Conservation (phyloP, 1,140 invertebrate genomes). For the Olivierus martensii region DNA sequence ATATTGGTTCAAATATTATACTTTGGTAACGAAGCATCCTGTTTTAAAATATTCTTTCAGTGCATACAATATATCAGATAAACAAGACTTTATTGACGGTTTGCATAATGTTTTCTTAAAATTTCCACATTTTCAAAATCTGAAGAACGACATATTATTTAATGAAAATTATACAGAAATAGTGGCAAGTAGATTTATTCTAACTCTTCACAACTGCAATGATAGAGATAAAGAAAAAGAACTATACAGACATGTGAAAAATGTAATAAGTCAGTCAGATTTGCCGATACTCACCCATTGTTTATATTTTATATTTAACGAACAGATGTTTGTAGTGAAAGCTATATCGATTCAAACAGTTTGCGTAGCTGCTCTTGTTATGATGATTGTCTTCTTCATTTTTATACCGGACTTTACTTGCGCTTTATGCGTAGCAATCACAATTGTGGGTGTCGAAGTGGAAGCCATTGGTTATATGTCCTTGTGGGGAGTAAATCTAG, state of each 20-base stretch:
- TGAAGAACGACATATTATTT: conserved; percentile 69
- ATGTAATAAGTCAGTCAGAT: conserved; percentile 67
- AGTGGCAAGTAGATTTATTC: conserved; percentile 64
- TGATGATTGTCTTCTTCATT: conserved; percentile 89
- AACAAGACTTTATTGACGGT: conserved; percentile 53
- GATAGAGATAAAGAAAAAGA: conserved; percentile 80
- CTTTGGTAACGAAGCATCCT: conserved; percentile 57
- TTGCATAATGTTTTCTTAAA: conserved; percentile 45
- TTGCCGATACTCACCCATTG: conserved; percentile 43
- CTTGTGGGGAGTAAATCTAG: conserved; percentile 83
- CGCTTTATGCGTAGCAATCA: conserved; percentile 85
- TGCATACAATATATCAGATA: conserved; percentile 55
- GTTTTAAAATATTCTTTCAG: conserved; percentile 43
- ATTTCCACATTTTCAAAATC: conserved; percentile 37
- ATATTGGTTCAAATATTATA: conserved; percentile 75
- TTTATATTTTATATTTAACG: conserved; percentile 64
- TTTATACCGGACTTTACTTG: conserved; percentile 91
- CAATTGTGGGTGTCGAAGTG: conserved; percentile 84
- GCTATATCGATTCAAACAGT: conserved; percentile 63
- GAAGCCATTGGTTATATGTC: conserved; percentile 96
- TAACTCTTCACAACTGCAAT: conserved; percentile 72
- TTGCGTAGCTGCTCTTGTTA: conserved; percentile 73
- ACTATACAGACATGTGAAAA: conserved; percentile 80
- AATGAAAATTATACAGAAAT: conserved; percentile 56
- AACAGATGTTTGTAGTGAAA: conserved; percentile 49